Evolutionary conservation across 2,113 vertebrate species (phyloP), one percentile per base, ranked within the genome.

Genomic region (Synodontis membranacea): DNA sequence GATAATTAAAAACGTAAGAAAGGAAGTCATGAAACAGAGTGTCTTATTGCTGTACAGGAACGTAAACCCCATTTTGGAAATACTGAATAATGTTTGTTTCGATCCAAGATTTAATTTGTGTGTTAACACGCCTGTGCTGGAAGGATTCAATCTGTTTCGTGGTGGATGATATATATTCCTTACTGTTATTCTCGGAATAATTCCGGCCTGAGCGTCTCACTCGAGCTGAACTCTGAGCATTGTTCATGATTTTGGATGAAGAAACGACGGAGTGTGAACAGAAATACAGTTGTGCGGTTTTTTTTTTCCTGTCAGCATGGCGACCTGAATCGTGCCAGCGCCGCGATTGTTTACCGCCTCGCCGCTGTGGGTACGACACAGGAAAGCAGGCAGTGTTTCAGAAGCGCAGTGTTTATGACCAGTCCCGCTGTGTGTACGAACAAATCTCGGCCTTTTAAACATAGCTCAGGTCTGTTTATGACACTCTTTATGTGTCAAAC

Each of bases 321-420:
- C 2, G 42, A 84, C 25, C 28, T 48, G 14, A 87, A 84, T 37
- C 54, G 48, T 60, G 21, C 10, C 52, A 72, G 34, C 31, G 46
- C 44, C 82, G 66, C 54, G 25, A 76, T 28, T 78, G 10, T 78
- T 54, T 37, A 80, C 42, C 52, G 56, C n/a, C 48, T 82, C 56
- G n/a, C 50, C 11, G 21, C 42, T 52, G 25, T 21, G 54, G 78
- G 87, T 54, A 66, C 75, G 87, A 52, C 76, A 25, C 76, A 70
- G 66, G 75, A 70, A 81, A 42, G 56, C 50, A 52, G 64, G 80
- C 44, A 44, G 28, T 28, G 78, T 64, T 80, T 85, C 58, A 88
- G 66, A 83, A 88, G 80, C 64, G 78, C 79, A 56, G 72, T 88
- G 87, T 88, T 88, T 85, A 81, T 85, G 76, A 50, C 48, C n/a